These are phyloP conservation scores for Xanthia togata DNA, from an alignment of 2,888 invertebrate species.

Conservation along the genomic window DNA sequence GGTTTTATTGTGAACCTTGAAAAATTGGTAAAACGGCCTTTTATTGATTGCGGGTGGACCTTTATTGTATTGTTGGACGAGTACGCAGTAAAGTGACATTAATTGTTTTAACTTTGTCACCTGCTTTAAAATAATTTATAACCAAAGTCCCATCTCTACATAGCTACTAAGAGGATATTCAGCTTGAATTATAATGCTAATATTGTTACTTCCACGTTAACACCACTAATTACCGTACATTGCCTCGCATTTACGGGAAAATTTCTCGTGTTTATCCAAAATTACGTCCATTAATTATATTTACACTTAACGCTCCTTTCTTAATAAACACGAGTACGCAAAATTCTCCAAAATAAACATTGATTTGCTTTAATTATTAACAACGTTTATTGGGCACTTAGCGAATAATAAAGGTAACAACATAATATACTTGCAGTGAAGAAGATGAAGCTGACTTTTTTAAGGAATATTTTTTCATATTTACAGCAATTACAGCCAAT, in stretches of 20 bases:
- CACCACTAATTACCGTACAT: too few species aligned
- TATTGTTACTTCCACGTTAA: too few species aligned
- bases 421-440: not conserved
- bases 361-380: slow-evolving; percentile 30
- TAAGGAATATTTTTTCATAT: not conserved
- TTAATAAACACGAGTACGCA: not conserved
- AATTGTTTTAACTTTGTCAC: not conserved
- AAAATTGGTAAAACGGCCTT: slow-evolving; percentile 43
- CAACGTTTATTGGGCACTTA: not conserved
- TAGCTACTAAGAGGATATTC: not conserved
- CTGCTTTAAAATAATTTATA: not conserved
- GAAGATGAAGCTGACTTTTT: not conserved
- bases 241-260: too few species aligned
- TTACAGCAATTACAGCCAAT: not conserved
- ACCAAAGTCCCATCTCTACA: not conserved
- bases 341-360: slow-evolving; percentile 17
- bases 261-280: slow-evolving; percentile 3
- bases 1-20: slow-evolving; percentile 62
- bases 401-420: not conserved
- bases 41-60: not conserved
- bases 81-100: too few species aligned
- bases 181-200: too few species aligned
- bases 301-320: slow-evolving; percentile 17
- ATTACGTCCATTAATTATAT: slow-evolving; percentile 37
- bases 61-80: not conserved